phyloP scores from a whole-genome alignment of 2,113 vertebrate genomes.

The Octodon degus region DNA sequence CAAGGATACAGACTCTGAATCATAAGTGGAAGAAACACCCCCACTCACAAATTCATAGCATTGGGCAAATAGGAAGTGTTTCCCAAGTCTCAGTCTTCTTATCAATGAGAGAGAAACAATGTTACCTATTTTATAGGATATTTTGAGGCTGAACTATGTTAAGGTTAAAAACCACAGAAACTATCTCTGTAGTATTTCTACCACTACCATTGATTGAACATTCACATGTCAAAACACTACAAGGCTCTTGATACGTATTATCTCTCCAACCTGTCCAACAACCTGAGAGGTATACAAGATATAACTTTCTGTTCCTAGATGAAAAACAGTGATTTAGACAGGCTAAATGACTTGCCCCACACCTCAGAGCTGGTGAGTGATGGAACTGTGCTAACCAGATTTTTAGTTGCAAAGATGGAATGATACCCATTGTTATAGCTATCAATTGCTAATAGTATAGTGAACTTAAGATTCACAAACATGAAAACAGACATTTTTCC shows the following conservation, averaged over 20 bases:
- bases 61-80: neutral
- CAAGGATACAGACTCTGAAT: neutral
- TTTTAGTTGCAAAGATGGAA: neutral
- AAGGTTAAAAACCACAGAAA: neutral
- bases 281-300: neutral
- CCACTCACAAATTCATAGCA: neutral
- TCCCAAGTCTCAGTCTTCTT: neutral
- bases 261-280: neutral
- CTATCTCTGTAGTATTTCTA: neutral
- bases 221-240: neutral
- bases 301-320: neutral
- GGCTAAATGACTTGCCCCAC: neutral
- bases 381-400: neutral
- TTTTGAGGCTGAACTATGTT: neutral
- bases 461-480: neutral
- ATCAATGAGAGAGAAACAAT: neutral
- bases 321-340: neutral
- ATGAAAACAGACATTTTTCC: slow-evolving; percentile 55
- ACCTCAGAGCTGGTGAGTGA: neutral
- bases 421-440: neutral
- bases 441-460: neutral
- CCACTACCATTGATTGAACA: neutral
- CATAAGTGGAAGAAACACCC: neutral
- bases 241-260: neutral
- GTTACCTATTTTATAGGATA: neutral